These are phyloP conservation scores for Drosophila pseudotalamancana DNA, from an alignment of 2,888 invertebrate species.

Conservation along the genomic window DNA sequence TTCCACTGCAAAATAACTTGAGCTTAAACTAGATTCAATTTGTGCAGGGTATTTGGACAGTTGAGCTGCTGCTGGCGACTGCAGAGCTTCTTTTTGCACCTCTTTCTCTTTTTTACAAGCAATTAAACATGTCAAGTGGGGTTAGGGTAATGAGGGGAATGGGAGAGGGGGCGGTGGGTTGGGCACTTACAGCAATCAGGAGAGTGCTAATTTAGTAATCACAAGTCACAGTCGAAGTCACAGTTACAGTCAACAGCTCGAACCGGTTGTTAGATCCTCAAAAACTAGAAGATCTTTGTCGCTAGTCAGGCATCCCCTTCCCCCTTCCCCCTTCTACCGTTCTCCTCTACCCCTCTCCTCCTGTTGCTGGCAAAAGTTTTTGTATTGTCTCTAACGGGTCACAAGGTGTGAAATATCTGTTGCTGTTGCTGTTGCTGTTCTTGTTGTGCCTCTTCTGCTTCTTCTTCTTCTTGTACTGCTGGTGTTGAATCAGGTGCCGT, in stretches of 20 bases:
- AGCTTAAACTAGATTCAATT: no score
- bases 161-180: neutral
- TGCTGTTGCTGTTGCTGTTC: slow-evolving; percentile 3
- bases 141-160: neutral
- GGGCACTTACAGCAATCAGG: slow-evolving; percentile 52
- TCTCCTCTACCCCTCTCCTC: neutral
- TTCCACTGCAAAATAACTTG: no score
- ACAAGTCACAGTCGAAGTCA: slow-evolving; percentile 48
- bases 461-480: neutral
- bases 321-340: neutral
- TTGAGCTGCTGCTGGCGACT: neutral
- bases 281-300: slow-evolving; percentile 28
- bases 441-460: neutral
- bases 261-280: slow-evolving; percentile 58
- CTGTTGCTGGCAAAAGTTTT: neutral
- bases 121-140: slow-evolving; percentile 55
- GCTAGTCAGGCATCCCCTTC: slow-evolving; percentile 2
- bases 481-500: slow-evolving; percentile 69
- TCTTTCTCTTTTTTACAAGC: slow-evolving; percentile 26
- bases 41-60: neutral
- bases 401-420: slow-evolving; percentile 68
- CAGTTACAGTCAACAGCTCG: slow-evolving; percentile 2
- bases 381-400: slow-evolving; percentile 60
- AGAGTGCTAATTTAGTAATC: slow-evolving; percentile 75
- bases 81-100: slow-evolving; percentile 4